A percentile compares a stretch with the other conserved stretches of the same genome.
These are phyloP conservation scores for Deroplatys truncata DNA, from an alignment of 2,888 invertebrate genomes.

Conservation along the genomic window DNA sequence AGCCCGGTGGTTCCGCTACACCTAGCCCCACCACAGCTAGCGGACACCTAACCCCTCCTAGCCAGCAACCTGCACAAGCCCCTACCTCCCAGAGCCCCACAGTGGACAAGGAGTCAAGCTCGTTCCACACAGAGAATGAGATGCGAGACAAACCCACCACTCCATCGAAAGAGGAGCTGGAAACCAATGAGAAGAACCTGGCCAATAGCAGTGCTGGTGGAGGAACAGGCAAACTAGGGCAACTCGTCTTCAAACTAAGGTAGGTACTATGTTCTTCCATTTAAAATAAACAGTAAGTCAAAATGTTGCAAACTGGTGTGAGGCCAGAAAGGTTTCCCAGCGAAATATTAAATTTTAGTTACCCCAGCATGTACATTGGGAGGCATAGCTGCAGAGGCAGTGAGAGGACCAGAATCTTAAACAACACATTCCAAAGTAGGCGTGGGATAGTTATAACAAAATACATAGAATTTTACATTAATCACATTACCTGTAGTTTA, in stretches of 20 bases:
- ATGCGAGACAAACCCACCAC: slow-evolving; percentile 39
- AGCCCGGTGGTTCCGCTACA: slow-evolving; percentile 39
- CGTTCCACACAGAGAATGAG: slow-evolving; percentile 35
- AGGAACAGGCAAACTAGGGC: slow-evolving; percentile 68
- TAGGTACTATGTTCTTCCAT: slow-evolving; percentile 52
- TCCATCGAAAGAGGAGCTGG: slow-evolving; percentile 54
- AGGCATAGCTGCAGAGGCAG: too few species aligned
- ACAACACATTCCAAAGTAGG: too few species aligned
- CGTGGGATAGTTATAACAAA: too few species aligned
- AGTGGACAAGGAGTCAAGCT: slow-evolving; percentile 18
- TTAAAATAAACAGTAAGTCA: background rate
- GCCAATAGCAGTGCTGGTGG: slow-evolving; percentile 46
- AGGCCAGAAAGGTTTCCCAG: too few species aligned
- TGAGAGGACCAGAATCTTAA: too few species aligned
- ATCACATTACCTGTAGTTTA: too few species aligned
- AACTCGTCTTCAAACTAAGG: slow-evolving; percentile 83
- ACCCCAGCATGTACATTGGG: too few species aligned
- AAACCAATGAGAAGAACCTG: slow-evolving; percentile 56
- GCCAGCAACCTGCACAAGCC: slow-evolving; percentile 38
- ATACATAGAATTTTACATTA: too few species aligned
- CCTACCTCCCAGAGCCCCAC: slow-evolving; percentile 30
- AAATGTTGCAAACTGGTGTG: too few species aligned
- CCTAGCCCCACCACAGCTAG: slow-evolving; percentile 43
- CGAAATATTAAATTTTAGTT: too few species aligned
- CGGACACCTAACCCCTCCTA: slow-evolving; percentile 40